Base-by-base conservation (phyloP, 92 coral and sea anemone genomes). In the Zoanthus gigantus region DNA sequence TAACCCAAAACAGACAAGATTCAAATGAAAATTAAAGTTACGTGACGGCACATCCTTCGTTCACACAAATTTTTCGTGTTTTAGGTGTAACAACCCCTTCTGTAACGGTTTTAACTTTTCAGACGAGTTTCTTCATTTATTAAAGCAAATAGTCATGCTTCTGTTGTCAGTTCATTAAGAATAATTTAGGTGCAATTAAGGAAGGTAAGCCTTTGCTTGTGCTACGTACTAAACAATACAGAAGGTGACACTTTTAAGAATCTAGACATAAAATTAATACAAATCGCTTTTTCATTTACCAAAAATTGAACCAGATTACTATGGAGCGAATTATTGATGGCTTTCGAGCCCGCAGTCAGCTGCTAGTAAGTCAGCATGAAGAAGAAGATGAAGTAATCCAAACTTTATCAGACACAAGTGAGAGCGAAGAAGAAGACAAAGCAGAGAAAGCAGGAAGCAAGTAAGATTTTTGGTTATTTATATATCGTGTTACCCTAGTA, bases 311-410 rank as follows among this genome's bases (percentile, higher is more conserved):
- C 61, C 78, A 96, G 98, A 84, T 91, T 44, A 56, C 92, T 0
- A 82, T 89, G 82, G 98, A 97, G 69, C 82, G 98, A n/a, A 89
- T 97, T 80, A 95, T 97, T 32, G 94, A 92, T 80, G 96, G 95
- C 60, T 97, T 97, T 71, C 96, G 99, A 71, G 99, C 99, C 87
- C 97, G 98, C 87, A 97, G 96, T 92, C 96, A 95, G 81, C 91
- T 97, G 16, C 90, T 97, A 61, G 90, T 94, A 79, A 94, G 95
- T 79, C 98, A 93, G 86, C 95, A 88, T 75, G 99, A 97, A 81
- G 98, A 97, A 37, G 93, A 83, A 53, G 99, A 97, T 74, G 98
- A 97, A 63, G 99, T 97, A n/a, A 82, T 91, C 30, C 96, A 97
- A 85, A 87, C 97, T 2, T 66, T 97, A 75, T 97, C 98, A 11